Percentiles rank a stretch among this genome's conserved stretches.
Evolutionary conservation across 37 sponge, comb jelly and placozoan species (phyloP).

Genomic region (Diacarnus erythraeanus): DNA sequence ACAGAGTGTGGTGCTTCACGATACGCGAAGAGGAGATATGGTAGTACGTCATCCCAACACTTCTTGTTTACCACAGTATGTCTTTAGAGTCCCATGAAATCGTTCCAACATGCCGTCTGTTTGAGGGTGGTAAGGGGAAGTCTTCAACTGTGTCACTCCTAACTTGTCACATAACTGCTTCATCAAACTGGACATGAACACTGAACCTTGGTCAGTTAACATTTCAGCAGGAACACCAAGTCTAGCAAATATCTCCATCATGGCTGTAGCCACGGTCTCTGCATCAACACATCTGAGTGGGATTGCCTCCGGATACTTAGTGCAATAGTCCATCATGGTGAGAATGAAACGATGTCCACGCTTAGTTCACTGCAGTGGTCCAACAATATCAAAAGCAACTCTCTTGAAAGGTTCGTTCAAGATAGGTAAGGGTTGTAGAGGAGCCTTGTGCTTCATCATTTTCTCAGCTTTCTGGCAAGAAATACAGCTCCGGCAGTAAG

Average conservation of each 20-base stretch:
- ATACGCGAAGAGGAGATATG: neutral
- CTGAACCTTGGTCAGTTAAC: neutral
- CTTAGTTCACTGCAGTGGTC: slow-evolving; percentile 35
- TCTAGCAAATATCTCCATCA: neutral
- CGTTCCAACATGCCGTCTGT: slow-evolving; percentile 1
- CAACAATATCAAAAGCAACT: slow-evolving; percentile 64
- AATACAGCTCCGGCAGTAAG: slow-evolving; percentile 8
- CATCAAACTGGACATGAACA: neutral
- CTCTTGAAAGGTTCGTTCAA: slow-evolving; percentile 41
- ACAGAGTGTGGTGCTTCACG: neutral
- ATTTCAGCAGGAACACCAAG: neutral
- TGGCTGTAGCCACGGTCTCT: slow-evolving; percentile 1
- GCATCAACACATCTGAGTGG: slow-evolving; percentile 19
- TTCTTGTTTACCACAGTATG: neutral
- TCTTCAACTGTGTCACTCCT: neutral
- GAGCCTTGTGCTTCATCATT: slow-evolving; percentile 11
- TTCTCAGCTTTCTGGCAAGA: slow-evolving; percentile 27
- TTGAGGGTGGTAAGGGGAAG: neutral
- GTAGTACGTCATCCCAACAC: neutral
- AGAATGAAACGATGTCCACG: slow-evolving; percentile 44
- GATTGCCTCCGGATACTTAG: slow-evolving; percentile 56
- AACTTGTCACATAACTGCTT: neutral
- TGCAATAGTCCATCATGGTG: slow-evolving; percentile 49
- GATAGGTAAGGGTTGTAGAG: slow-evolving; percentile 45
- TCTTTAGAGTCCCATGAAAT: neutral